Percentiles rank a stretch among this genome's conserved stretches.
These are phyloP conservation scores for Hippasteria phrygiana DNA, from an alignment of 53 echinoderm and acorn worm genomes.

Conservation along the genomic window DNA sequence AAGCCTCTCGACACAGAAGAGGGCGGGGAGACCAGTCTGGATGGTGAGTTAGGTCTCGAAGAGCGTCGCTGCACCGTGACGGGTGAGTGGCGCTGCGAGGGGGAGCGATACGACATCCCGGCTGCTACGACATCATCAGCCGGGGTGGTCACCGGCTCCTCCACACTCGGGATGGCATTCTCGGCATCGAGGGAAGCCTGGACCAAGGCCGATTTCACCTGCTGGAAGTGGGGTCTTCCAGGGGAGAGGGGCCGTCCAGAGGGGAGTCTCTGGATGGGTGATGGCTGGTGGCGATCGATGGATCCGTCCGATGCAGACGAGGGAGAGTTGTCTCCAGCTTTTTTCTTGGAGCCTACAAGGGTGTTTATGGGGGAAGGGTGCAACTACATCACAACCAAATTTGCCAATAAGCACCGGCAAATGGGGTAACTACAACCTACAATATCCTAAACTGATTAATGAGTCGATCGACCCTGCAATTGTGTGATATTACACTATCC, in stretches of 20 bases:
- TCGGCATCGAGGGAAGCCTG: background rate
- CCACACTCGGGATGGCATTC: constrained; percentile 18
- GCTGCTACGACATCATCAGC: constrained; percentile 34
- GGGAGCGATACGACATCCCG: constrained; percentile 49
- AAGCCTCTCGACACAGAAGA: background rate
- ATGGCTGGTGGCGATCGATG: background rate
- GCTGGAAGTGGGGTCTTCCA: constrained; percentile 10
- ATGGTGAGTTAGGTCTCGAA: constrained; percentile 12
- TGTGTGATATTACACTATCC: too few relatives aligned
- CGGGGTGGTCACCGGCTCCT: background rate
- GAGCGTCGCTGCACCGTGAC: constrained; percentile 14
- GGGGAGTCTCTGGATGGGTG: background rate
- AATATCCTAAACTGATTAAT: too few relatives aligned
- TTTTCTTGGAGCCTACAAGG: background rate
- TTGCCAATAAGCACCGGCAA: too few relatives aligned
- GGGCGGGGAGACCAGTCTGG: constrained; percentile 7
- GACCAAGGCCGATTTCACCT: background rate
- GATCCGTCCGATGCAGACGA: background rate
- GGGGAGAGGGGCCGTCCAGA: constrained; percentile 4
- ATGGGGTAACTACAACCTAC: too few relatives aligned
- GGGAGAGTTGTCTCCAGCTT: constrained; percentile 25
- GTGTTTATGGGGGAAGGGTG: background rate
- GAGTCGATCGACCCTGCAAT: too few relatives aligned
- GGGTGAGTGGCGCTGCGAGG: constrained; percentile 30
- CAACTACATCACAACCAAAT: too few relatives aligned